Base-by-base conservation (phyloP, 2,797 vertebrate species). In the Pantherophis alleghaniensis region DNA sequence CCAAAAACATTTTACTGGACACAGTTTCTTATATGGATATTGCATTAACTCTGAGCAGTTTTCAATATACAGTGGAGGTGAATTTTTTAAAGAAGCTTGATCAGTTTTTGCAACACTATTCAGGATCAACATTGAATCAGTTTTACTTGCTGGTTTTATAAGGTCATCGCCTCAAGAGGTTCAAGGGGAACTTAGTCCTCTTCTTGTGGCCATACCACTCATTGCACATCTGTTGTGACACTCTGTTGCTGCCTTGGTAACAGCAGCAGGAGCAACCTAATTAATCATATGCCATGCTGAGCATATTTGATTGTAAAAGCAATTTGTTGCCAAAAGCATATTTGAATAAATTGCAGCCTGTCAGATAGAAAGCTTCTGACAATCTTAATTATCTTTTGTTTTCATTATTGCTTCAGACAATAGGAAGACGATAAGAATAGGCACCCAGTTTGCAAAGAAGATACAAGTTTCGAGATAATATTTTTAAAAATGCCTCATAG, bases 311-410 rank as follows among this genome's bases (percentile, higher is more conserved):
- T 42, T 94, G 86, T 90, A 90, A 88, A 92, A 88, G 56, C 88
- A 88, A 56, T 87, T 92, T 79, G 37, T 88, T 92, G 16, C 83
- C 55, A 87, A 93, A 93, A 90, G 56, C 66, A 42, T 55, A 90
- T 79, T 87, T 92, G 63, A 90, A 90, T 92, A 92, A 90, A 90
- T 90, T 90, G 89, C 79, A 88, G 14, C n/a, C 32, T 92, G 91
- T 88, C 93, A 63, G 59, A 88, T 79, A 42, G 88, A 94, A 92
- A 90, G n/a, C 60, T 28, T 92, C 53, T 94, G 91, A 90, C 88
- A 92, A 90, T n/a, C 22, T 57, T 42, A 47, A 90, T 88, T 88
- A 24, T 60, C 55, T 90, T 79, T 11, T 16, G 24, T 47, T 91
- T 87, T 87, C 51, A n/a, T 56, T 93, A 57, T 47, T 56, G 51